Evolutionary conservation across 2,797 vertebrate genomes (phyloP).

Genomic region (Notolabrus celidotus): DNA sequence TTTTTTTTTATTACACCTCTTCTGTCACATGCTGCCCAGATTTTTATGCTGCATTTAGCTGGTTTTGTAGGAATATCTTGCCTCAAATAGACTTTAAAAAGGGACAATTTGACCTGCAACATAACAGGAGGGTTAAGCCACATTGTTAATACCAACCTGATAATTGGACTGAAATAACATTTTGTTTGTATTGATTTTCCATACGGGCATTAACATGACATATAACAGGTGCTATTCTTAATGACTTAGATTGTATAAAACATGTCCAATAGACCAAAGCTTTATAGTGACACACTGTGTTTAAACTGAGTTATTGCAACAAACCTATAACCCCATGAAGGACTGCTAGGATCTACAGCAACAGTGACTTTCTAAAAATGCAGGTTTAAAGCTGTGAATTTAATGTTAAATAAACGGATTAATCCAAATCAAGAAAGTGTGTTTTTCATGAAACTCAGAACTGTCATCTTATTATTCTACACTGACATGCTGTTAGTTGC

Average conservation of each 20-base stretch:
- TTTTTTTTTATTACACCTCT: no score
- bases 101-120: no score
- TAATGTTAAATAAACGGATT: slow-evolving; percentile 4
- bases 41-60: no score
- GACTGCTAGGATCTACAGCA: slow-evolving; percentile 4
- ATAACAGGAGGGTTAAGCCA: no score
- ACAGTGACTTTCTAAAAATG: not conserved
- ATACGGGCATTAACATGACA: not conserved
- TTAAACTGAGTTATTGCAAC: slow-evolving; percentile 9
- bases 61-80: no score
- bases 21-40: no score
- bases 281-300: slow-evolving; percentile 20
- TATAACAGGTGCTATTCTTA: not conserved
- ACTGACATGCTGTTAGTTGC: not conserved
- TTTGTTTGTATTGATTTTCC: not conserved
- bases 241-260: not conserved
- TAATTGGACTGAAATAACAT: slow-evolving; percentile 1
- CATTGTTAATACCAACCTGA: not conserved
- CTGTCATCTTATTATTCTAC: not conserved
- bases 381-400: not conserved
- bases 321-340: not conserved
- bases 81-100: no score
- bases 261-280: not conserved
- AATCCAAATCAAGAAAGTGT: not conserved
- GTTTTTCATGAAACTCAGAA: not conserved